A percentile compares a stretch with the other conserved stretches of the same genome.
phyloP scores from a whole-genome alignment of 2,797 vertebrate genomes.

The Simalia tracyae region DNA sequence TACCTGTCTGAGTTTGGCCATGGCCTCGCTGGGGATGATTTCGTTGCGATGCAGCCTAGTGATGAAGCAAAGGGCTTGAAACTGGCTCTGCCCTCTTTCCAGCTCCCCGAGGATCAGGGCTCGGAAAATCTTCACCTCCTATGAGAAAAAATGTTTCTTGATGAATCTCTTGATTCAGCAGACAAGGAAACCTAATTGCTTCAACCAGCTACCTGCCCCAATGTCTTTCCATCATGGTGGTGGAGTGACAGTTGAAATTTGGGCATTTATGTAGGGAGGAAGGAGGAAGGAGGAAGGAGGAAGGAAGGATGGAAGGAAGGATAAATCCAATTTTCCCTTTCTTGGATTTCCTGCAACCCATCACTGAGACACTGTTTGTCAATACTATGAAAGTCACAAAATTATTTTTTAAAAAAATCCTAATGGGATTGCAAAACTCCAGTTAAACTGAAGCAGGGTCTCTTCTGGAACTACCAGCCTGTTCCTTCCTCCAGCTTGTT shows the following conservation, averaged over 20 bases:
- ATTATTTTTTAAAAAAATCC: not conserved
- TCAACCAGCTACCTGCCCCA: too few species aligned
- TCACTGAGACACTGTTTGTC: not conserved
- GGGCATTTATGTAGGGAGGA: not conserved
- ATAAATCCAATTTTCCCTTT: not conserved
- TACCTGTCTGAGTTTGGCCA: constrained; percentile 96
- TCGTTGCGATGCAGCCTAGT: constrained; percentile 90
- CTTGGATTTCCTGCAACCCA: not conserved
- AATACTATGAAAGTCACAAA: not conserved
- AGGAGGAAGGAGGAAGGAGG: not conserved
- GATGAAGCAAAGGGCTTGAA: constrained; percentile 94
- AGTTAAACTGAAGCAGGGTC: not conserved
- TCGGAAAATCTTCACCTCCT: constrained; percentile 97
- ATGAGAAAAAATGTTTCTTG: not conserved
- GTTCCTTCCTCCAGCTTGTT: not conserved
- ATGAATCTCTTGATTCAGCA: not conserved
- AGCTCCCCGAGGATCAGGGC: constrained; percentile 94
- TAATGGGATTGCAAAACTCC: too few species aligned
- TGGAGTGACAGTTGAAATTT: not conserved
- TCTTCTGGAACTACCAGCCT: not conserved
- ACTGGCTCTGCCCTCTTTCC: constrained; percentile 95
- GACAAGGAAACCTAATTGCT: rapidly evolving
- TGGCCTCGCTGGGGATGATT: constrained; percentile 97
- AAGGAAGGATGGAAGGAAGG: not conserved
- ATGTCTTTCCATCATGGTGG: not conserved